phyloP scores from a whole-genome alignment of 2,888 invertebrate genomes.

The Drosophila anomalata region DNA sequence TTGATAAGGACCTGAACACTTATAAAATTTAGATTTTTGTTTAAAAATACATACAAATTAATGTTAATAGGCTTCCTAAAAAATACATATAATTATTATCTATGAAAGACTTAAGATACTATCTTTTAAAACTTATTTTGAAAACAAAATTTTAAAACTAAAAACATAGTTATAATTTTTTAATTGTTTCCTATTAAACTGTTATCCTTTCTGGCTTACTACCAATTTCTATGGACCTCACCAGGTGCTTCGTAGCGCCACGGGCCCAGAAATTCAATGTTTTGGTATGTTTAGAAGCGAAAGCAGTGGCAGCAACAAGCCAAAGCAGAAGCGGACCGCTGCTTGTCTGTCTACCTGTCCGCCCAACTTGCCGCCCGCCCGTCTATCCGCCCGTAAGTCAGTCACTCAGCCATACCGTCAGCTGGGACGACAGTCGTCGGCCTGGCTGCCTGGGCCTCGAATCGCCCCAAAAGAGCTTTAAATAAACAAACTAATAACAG shows the following conservation, averaged over 20 bases:
- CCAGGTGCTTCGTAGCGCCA: conserved; percentile 43
- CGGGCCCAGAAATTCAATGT: conserved; percentile 47
- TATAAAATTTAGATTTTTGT: background rate
- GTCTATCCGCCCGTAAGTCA: conserved; percentile 30
- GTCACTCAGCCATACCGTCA: conserved; percentile 33
- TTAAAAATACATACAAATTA: background rate
- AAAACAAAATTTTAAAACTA: no score
- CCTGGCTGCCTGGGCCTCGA: conserved; percentile 44
- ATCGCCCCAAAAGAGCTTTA: conserved; percentile 74
- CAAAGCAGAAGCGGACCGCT: conserved; percentile 34
- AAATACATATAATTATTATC: background rate
- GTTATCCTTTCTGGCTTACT: background rate
- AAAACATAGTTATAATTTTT: no score
- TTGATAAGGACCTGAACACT: background rate
- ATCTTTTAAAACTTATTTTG: no score
- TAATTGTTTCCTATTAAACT: background rate
- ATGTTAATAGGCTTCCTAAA: background rate
- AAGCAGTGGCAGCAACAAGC: conserved; percentile 43
- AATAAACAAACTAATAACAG: conserved; percentile 79
- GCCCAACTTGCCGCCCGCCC: conserved; percentile 12
- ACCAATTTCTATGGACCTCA: conserved; percentile 17
- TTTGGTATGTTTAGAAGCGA: conserved; percentile 71
- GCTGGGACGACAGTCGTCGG: conserved; percentile 35
- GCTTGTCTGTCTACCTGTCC: conserved; percentile 36
- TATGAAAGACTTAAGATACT: no score